Evolutionary conservation across 2,888 invertebrate genomes (phyloP), one percentile per base, ranked within the genome.

Genomic region (Stenoptilia bipunctidactyla): DNA sequence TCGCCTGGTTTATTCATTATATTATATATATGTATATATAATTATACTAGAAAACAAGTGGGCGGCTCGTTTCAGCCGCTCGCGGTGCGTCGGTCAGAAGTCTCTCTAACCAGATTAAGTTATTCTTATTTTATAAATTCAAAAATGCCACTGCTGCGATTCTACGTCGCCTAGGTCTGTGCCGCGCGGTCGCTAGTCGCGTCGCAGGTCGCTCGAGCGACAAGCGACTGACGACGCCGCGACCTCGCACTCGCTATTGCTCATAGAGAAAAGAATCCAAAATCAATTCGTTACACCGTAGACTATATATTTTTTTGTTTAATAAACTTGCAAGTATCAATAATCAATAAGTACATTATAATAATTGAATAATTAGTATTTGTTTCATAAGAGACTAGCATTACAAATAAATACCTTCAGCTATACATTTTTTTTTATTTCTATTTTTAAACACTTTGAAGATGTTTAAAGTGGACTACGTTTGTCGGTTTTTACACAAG

Each of bases 351-450:
- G 82, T 83, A 83, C 82, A 75, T 82, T 83, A 82, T 71, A 77
- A 80, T 83, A 82, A 83, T 82, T 82, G 80, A 82, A 82, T 83
- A 79, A 77, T 83, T 83, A 83, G 80, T 83, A 79, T 80, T 67
- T 79, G 75, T 82, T 53, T 82, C 79, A 80, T 80, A 82, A 82
- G 80, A 83, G 77, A 82, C 83, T 83, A 83, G 83, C 82, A 80
- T 80, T 82, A 83, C 79, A 82, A 83, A 83, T 80, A 76, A 83
- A 83, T 80, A 82, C 72, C 74, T 76, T 80, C 82, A 80, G 82
- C 82, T 83, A 83, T 82, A 82, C 80, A 79, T 77, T 76, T 72
- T 20, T n/a, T 20, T 20, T 80, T 68, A 73, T 75, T 73, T 72
- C 74, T 76, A 76, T 77, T 74, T 65, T 73, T 68, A 77, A 82